These are phyloP conservation scores for Carollia perspicillata DNA, from an alignment of 2,113 vertebrate genomes.

Conservation along the genomic window DNA sequence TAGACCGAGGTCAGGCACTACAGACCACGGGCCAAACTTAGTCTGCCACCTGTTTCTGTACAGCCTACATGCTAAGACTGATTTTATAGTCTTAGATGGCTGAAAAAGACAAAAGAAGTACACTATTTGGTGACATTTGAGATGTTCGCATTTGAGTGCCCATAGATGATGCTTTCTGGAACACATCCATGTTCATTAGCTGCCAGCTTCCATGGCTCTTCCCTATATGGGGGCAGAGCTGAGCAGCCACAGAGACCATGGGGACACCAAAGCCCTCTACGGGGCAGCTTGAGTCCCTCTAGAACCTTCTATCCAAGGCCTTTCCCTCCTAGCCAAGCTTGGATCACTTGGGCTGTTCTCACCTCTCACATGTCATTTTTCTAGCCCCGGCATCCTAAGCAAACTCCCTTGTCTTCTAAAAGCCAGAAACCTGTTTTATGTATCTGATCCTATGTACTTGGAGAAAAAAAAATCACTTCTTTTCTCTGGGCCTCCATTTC, in stretches of 20 bases:
- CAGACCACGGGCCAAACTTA: background rate
- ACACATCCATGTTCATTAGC: background rate
- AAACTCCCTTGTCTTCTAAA: background rate
- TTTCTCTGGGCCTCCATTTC: background rate
- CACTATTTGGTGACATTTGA: background rate
- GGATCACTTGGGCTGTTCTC: background rate
- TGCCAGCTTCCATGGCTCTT: background rate
- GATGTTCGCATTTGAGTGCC: background rate
- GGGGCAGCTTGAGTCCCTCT: background rate
- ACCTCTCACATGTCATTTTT: background rate
- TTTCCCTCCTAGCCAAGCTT: background rate
- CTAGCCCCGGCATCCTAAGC: background rate
- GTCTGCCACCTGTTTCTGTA: background rate
- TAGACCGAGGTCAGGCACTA: background rate
- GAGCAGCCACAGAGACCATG: background rate
- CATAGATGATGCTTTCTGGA: background rate
- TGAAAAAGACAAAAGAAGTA: background rate
- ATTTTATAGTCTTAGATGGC: background rate
- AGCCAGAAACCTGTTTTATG: background rate
- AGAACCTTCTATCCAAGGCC: background rate
- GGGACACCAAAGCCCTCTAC: background rate
- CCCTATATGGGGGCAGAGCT: background rate
- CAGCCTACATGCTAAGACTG: background rate
- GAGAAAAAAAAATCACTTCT: background rate
- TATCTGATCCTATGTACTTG: background rate